Conservation (phyloP, 2,113 vertebrate species). For the Campylomormyrus numenius region DNA sequence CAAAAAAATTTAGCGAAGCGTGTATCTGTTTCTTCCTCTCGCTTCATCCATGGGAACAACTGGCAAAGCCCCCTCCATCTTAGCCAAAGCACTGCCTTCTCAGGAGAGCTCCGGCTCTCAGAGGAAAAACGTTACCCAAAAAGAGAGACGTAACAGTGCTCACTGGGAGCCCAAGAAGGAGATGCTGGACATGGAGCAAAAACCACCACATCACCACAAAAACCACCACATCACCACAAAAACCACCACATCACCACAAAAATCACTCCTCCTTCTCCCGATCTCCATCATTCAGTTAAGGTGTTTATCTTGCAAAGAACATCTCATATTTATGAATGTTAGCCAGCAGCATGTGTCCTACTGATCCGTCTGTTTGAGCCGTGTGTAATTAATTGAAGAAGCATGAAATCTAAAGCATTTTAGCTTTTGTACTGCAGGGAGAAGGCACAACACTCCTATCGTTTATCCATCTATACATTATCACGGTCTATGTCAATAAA, state of each 20-base stretch:
- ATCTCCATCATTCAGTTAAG: background rate
- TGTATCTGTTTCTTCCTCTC: background rate
- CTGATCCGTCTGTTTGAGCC: background rate
- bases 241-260: background rate
- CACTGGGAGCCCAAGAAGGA: background rate
- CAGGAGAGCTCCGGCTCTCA: background rate
- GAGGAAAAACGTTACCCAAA: background rate
- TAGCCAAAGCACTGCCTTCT: background rate
- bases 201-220: background rate
- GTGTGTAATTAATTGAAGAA: background rate
- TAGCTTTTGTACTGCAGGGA: background rate
- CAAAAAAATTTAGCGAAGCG: background rate
- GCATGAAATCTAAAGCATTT: background rate
- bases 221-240: background rate
- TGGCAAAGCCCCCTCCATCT: background rate
- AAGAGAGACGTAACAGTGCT: background rate
- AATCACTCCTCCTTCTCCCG: background rate
- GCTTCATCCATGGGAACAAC: background rate
- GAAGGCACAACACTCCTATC: background rate
- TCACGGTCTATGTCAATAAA: background rate
- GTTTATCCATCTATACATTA: background rate
- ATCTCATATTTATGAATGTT: background rate
- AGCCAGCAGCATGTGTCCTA: background rate
- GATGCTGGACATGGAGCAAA: background rate
- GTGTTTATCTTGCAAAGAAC: background rate